Evolutionary conservation across 2,113 vertebrate genomes (phyloP).

Genomic region (Taurulus bubalis): DNA sequence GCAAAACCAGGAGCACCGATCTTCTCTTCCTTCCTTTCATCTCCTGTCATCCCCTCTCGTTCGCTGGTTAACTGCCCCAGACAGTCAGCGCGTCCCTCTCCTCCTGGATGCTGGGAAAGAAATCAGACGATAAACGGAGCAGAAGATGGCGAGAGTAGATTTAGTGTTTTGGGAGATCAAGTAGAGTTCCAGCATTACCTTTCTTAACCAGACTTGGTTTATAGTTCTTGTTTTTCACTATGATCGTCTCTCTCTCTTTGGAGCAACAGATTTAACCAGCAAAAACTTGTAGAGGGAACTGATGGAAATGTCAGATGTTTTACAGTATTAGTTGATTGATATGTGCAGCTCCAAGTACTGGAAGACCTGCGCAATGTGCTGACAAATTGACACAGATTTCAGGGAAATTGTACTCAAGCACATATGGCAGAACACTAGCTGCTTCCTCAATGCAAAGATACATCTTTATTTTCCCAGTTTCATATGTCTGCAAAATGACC

Average conservation of each 20-base stretch:
- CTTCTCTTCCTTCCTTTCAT: constrained; percentile 56
- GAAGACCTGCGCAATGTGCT: background rate
- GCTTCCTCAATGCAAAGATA: constrained; percentile 1
- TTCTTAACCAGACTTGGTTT: constrained; percentile 27
- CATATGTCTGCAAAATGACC: constrained; percentile 27
- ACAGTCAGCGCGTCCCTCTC: constrained; percentile 52
- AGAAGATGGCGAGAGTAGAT: constrained; percentile 49
- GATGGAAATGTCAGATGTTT: constrained; percentile 21
- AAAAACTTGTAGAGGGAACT: constrained; percentile 15
- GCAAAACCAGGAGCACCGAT: constrained; percentile 74
- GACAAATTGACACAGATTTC: constrained; percentile 2
- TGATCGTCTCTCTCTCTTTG: background rate
- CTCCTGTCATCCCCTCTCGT: constrained; percentile 50
- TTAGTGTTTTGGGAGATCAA: constrained; percentile 42
- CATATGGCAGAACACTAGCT: background rate
- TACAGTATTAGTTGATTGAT: constrained; percentile 6
- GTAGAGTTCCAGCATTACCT: constrained; percentile 29
- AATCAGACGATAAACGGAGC: constrained; percentile 54
- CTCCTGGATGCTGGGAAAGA: constrained; percentile 70
- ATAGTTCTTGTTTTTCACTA: background rate
- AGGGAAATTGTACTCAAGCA: background rate
- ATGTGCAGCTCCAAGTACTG: background rate
- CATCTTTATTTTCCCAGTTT: background rate
- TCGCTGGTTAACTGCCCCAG: constrained; percentile 46
- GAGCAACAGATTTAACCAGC: constrained; percentile 28